phyloP scores from a whole-genome alignment of 2,888 invertebrate species.

The Agriopis leucophaearia region DNA sequence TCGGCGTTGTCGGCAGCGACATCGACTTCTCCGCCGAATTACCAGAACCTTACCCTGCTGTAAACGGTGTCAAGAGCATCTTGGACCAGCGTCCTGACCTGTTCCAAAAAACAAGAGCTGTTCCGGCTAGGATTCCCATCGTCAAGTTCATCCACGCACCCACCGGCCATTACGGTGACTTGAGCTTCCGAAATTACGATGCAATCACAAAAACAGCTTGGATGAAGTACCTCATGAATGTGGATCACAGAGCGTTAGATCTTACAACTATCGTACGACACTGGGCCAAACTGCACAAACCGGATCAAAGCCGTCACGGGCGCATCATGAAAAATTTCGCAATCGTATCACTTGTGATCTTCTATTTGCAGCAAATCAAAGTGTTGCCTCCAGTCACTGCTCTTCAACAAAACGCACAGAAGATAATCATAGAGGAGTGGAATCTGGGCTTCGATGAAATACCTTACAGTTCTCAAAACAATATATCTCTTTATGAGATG shows the following conservation, averaged over 20 bases:
- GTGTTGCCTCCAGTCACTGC: slow-evolving; percentile 16
- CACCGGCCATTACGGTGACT: slow-evolving; percentile 2
- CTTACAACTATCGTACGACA: slow-evolving; percentile 1
- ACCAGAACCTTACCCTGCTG: background rate
- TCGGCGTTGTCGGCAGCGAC: slow-evolving; percentile 4
- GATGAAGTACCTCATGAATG: background rate
- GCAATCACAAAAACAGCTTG: background rate
- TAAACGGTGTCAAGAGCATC: background rate
- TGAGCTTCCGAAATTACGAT: background rate
- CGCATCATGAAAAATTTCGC: slow-evolving; percentile 15
- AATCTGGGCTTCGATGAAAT: slow-evolving; percentile 29
- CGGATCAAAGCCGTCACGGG: background rate
- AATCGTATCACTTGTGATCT: slow-evolving; percentile 18
- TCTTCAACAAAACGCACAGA: slow-evolving; percentile 23
- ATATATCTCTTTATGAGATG: slow-evolving; percentile 25
- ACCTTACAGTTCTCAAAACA: slow-evolving; percentile 13
- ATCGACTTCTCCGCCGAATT: background rate
- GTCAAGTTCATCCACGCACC: slow-evolving; percentile 7
- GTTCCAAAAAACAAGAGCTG: background rate
- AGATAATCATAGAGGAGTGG: slow-evolving; percentile 12
- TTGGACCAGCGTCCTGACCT: slow-evolving; percentile 2
- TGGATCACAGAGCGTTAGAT: background rate
- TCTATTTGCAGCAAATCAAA: slow-evolving; percentile 29
- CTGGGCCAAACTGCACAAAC: slow-evolving; percentile 15
- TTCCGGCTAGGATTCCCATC: background rate